Evolutionary conservation across 2,888 invertebrate genomes (phyloP).

Genomic region (Tenthredo mesomela): DNA sequence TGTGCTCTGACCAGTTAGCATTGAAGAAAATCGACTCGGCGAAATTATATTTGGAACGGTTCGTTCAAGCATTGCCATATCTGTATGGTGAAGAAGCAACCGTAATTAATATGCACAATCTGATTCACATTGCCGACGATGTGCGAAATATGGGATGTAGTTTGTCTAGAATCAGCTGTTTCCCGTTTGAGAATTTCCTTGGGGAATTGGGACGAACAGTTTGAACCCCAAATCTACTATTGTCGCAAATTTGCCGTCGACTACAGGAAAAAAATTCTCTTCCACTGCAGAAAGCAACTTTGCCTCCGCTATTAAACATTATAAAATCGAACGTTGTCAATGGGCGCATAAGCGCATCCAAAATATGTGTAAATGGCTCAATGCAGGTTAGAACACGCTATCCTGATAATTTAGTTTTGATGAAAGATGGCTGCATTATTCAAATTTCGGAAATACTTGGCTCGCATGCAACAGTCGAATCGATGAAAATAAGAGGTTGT

Average conservation of each 20-base stretch:
- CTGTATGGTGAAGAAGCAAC: conserved; percentile 58
- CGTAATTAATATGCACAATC: conserved; percentile 60
- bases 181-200: conserved; percentile 12
- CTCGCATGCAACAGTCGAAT: not conserved
- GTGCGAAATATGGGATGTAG: conserved; percentile 38
- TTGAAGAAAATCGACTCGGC: conserved; percentile 54
- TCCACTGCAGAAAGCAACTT: not conserved
- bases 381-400: conserved; percentile 8
- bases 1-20: conserved; percentile 53
- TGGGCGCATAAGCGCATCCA: not conserved
- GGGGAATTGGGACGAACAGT: not conserved
- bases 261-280: conserved; percentile 32
- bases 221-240: conserved; percentile 19
- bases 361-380: conserved; percentile 25
- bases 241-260: conserved; percentile 13
- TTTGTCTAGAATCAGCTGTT: conserved; percentile 6
- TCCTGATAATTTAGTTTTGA: conserved; percentile 13
- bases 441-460: conserved; percentile 2
- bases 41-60: conserved; percentile 56
- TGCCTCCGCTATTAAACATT: conserved; percentile 3
- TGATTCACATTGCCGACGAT: conserved; percentile 59
- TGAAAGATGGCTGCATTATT: conserved; percentile 18
- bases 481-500: not conserved
- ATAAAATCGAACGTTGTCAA: not conserved
- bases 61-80: conserved; percentile 56